Evolutionary conservation across 2,797 vertebrate species (phyloP).

Genomic region (Harpagifer antarcticus): DNA sequence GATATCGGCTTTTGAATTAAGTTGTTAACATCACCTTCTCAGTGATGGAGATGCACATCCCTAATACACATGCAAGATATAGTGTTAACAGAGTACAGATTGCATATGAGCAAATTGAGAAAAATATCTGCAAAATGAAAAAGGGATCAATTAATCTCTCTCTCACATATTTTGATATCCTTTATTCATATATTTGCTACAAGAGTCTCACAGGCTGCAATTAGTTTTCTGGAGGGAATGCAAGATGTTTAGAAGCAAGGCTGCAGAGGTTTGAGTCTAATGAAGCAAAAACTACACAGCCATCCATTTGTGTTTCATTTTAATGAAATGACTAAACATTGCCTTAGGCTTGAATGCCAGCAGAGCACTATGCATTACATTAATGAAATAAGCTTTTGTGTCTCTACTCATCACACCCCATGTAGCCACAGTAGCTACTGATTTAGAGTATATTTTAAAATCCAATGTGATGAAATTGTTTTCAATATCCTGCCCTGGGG

Average conservation of each 20-base stretch:
- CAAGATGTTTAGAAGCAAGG: conserved; percentile 41
- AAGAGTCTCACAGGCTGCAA: conserved; percentile 28
- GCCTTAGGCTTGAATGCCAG: conserved; percentile 74
- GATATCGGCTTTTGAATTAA: conserved; percentile 5
- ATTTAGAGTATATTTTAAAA: conserved; percentile 58
- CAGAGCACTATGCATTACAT: conserved; percentile 71
- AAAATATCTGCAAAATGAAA: neutral
- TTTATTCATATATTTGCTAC: conserved; percentile 55
- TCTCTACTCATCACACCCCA: conserved; percentile 53
- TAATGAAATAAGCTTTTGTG: conserved; percentile 64
- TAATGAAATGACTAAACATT: conserved; percentile 83
- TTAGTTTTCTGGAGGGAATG: conserved; percentile 52
- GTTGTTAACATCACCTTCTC: neutral
- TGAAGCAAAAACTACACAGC: conserved; percentile 73
- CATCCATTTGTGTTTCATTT: conserved; percentile 77
- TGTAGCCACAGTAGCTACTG: conserved; percentile 54
- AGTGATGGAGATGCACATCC: too few species aligned
- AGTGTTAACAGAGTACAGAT: neutral
- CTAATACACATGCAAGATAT: too few species aligned
- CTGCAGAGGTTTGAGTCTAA: conserved; percentile 61
- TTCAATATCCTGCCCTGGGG: conserved; percentile 59
- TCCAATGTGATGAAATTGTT: conserved; percentile 69
- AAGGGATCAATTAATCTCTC: conserved; percentile 48
- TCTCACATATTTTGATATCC: conserved; percentile 44
- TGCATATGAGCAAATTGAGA: neutral